Base-by-base conservation (phyloP, 2,888 invertebrate genomes). In the Junonia oenone region DNA sequence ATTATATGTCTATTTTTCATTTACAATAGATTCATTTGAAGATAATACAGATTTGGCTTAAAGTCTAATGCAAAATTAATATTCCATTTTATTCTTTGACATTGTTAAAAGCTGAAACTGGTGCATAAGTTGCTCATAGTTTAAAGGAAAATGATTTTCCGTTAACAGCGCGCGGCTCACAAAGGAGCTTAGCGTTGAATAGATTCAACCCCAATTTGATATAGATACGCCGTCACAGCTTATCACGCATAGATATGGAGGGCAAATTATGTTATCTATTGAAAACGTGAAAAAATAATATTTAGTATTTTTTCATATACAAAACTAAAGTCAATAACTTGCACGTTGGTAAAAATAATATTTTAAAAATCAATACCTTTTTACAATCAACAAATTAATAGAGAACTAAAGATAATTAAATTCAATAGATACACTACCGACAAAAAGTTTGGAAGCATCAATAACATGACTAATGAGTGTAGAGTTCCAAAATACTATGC, bases 111-210 rank as follows among this genome's bases (percentile, higher is more conserved):
- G 33, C 47, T 54, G 35, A 46, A 47, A 54, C 47, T 48, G 51
- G 29, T 45, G 53, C 33, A 54, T 54, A 47, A 48, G 29, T 54
- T 14, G 19, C 26, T 55, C 60, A 54, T 57, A 61, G 61, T 69
- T 67, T 66, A 70, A 68, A 67, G 67, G 69, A 66, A 73, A 78
- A 77, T 75, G 66, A 76, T 76, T 77, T 75, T 66, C 71, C 66
- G 68, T 69, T 75, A 77, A 76, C 76, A 74, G 70, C 68, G 72
- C 70, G 38, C 70, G 73, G 68, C 71, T 64, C 67, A 58, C 72
- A 77, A 78, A 80, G 78, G 78, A 78, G 77, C 70, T 67, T 66
- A 60, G 71, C 73, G 68, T 69, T 69, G 72, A 72, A 75, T 69
- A 71, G 68, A 72, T 72, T 70, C 64, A 58, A 63, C 64, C 59